Evolutionary conservation across 2,888 invertebrate genomes (phyloP).

Genomic region (Apeira syringaria): DNA sequence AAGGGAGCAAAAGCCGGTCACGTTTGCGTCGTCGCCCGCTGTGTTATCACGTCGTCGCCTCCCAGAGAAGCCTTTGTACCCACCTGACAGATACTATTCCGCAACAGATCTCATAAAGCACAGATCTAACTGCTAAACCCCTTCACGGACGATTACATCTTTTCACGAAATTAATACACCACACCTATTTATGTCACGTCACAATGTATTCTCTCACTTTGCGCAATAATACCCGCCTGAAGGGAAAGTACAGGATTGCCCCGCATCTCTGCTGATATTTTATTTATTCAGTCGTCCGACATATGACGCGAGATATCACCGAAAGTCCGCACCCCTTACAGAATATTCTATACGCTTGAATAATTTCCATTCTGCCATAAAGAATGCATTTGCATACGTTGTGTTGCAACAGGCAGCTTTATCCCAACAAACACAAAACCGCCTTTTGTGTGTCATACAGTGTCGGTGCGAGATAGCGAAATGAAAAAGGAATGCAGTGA

Average conservation of each 20-base stretch:
- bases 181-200: conserved; percentile 25
- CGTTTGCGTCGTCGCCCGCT: conserved; percentile 52
- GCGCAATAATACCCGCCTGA: conserved; percentile 33
- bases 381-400: conserved; percentile 66
- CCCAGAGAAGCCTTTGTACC: conserved; percentile 51
- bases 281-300: conserved; percentile 60
- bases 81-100: conserved; percentile 52
- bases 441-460: conserved; percentile 47
- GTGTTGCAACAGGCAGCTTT: conserved; percentile 52
- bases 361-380: conserved; percentile 63
- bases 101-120: conserved; percentile 43
- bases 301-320: conserved; percentile 53
- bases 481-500: conserved; percentile 79
- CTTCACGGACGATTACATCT: conserved; percentile 28
- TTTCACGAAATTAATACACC: conserved; percentile 31
- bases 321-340: conserved; percentile 46
- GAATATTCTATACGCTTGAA: conserved; percentile 68
- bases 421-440: conserved; percentile 61
- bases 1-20: conserved; percentile 35
- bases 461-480: conserved; percentile 50
- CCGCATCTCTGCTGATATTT: conserved; percentile 50
- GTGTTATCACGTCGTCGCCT: conserved; percentile 52
- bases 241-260: conserved; percentile 38
- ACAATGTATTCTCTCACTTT: conserved; percentile 28
- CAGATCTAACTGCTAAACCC: conserved; percentile 30